These are phyloP conservation scores for Andrena marginata DNA, from an alignment of 2,888 invertebrate genomes.

Conservation along the genomic window DNA sequence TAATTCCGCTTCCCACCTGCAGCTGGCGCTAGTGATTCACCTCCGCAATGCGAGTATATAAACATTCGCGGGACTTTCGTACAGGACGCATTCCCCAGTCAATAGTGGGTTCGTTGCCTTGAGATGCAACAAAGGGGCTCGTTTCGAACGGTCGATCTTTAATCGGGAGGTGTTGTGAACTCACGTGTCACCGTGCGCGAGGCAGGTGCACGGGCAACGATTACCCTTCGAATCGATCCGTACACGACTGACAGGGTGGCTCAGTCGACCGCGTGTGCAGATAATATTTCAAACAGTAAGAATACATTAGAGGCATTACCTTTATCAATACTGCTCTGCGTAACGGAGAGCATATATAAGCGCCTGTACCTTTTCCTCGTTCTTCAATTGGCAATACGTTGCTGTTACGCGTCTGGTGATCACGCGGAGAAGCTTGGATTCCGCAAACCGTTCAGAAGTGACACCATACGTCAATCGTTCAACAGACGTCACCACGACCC, in stretches of 20 bases:
- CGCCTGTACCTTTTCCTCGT: conserved; percentile 14
- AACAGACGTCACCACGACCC: conserved; percentile 1
- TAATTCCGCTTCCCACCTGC: not conserved
- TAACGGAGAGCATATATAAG: conserved; percentile 22
- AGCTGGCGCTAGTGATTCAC: conserved; percentile 14
- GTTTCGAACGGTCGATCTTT: not conserved
- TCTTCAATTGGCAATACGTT: conserved; percentile 25
- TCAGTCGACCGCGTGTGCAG: not conserved
- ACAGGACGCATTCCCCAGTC: conserved; percentile 14
- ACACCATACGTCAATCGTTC: conserved; percentile 14
- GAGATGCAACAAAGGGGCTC: conserved; percentile 2
- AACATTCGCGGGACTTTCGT: conserved; percentile 18
- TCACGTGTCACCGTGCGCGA: not conserved
- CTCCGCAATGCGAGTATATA: not conserved
- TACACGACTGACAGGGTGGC: not conserved
- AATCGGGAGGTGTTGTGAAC: not conserved
- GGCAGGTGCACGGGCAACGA: not conserved
- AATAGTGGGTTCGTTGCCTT: conserved; percentile 18
- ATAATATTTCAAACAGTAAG: conserved; percentile 20
- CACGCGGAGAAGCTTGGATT: conserved; percentile 23
- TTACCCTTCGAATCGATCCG: not conserved
- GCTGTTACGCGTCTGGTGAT: not conserved
- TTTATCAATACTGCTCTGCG: conserved; percentile 20
- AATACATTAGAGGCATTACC: conserved; percentile 22
- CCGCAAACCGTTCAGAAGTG: conserved; percentile 4